Conservation (phyloP, 2,113 vertebrate species). For the Empidonax traillii region DNA sequence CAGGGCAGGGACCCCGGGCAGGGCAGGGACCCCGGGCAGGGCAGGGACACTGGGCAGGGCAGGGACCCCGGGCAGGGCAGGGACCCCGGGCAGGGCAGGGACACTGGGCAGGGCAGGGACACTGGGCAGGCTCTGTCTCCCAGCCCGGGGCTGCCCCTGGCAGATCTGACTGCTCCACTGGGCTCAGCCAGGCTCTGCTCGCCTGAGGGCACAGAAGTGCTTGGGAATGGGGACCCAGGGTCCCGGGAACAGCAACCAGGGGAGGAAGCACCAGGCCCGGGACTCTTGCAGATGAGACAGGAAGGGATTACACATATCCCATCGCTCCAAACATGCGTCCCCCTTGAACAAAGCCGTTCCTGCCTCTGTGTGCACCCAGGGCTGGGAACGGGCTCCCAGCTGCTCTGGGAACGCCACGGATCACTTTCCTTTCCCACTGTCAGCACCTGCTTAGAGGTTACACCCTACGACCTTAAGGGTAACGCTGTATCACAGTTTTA, state of each 20-base stretch:
- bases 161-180: not conserved
- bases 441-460: slow-evolving; percentile 60
- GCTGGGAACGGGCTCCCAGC: slow-evolving; percentile 38
- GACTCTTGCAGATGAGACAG: slow-evolving; percentile 3
- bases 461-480: not conserved
- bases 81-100: not conserved
- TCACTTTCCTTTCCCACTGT: slow-evolving; percentile 60
- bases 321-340: not conserved
- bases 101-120: not conserved
- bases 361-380: not conserved
- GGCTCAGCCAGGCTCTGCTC: rapidly evolving
- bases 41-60: not conserved
- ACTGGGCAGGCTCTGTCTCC: not conserved
- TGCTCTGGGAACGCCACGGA: slow-evolving; percentile 2
- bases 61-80: not conserved
- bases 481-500: not conserved
- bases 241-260: not conserved
- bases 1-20: not conserved
- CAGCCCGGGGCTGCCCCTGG: not conserved
- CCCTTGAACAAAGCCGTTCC: not conserved
- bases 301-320: slow-evolving; percentile 59
- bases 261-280: slow-evolving; percentile 5
- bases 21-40: not conserved
- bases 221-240: not conserved
- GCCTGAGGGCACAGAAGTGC: not conserved